A percentile compares a stretch with the other conserved stretches of the same genome.
These are phyloP conservation scores for Apogon talboti DNA, from an alignment of 2,797 vertebrate species.

Conservation along the genomic window DNA sequence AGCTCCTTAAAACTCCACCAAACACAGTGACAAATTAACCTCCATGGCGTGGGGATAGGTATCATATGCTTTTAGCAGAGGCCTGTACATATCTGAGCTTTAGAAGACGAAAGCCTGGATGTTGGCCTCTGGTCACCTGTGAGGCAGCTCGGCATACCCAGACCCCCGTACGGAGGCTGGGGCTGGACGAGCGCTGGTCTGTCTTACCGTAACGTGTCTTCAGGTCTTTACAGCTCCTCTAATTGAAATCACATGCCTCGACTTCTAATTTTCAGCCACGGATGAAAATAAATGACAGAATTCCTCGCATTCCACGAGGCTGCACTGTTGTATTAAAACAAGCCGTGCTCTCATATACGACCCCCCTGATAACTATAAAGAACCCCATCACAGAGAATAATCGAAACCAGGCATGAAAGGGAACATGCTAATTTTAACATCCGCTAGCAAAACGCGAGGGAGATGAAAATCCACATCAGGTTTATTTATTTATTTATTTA, in stretches of 20 bases:
- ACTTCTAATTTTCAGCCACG: slow-evolving; percentile 70
- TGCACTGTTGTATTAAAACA: slow-evolving; percentile 77
- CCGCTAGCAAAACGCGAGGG: slow-evolving; percentile 54
- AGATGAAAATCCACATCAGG: slow-evolving; percentile 45
- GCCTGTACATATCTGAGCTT: slow-evolving; percentile 2
- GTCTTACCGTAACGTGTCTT: slow-evolving; percentile 55
- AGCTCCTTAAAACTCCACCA: slow-evolving; percentile 56
- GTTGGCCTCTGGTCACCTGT: slow-evolving; percentile 42
- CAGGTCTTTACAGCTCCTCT: slow-evolving; percentile 62
- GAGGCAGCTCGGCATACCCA: slow-evolving; percentile 12
- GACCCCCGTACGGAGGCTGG: slow-evolving; percentile 17
- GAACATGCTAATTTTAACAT: slow-evolving; percentile 77
- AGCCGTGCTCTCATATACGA: slow-evolving; percentile 67
- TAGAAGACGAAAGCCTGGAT: slow-evolving; percentile 4
- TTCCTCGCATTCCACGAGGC: slow-evolving; percentile 76
- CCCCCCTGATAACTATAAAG: slow-evolving; percentile 79
- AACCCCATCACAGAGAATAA: slow-evolving; percentile 68
- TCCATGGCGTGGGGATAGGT: slow-evolving; percentile 9
- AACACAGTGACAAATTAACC: slow-evolving; percentile 47
- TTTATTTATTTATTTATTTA: slow-evolving; percentile 44
- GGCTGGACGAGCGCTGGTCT: slow-evolving; percentile 24
- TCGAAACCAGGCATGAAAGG: slow-evolving; percentile 75
- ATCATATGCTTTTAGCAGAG: not conserved
- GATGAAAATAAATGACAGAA: slow-evolving; percentile 80
- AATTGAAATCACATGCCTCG: slow-evolving; percentile 73